These are phyloP conservation scores for Andrena praecox DNA, from an alignment of 2,888 invertebrate species.

Conservation along the genomic window DNA sequence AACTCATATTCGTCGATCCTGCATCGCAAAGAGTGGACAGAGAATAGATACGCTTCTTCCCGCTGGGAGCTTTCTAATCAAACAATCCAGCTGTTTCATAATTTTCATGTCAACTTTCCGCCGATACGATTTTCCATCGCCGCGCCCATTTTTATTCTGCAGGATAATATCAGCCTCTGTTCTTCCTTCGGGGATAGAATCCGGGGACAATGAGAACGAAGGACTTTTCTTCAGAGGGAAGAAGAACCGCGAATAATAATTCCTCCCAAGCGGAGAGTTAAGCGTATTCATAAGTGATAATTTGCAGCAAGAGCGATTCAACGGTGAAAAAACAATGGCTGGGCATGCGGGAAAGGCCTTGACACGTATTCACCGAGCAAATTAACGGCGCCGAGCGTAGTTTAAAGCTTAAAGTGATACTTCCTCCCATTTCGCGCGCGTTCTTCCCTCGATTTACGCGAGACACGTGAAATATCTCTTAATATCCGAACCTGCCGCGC, in stretches of 20 bases:
- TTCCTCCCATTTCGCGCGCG: constrained; percentile 54
- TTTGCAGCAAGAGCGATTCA: constrained; percentile 22
- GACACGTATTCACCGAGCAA: constrained; percentile 60
- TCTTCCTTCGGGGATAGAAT: not conserved
- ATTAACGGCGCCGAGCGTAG: constrained; percentile 58
- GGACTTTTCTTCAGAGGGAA: not conserved
- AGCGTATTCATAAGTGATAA: constrained; percentile 55
- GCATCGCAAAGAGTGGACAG: constrained; percentile 11
- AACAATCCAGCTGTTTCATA: not conserved
- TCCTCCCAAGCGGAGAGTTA: constrained; percentile 18
- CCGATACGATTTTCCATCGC: not conserved
- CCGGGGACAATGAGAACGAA: not conserved
- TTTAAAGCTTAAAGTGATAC: constrained; percentile 60
- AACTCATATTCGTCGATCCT: constrained; percentile 31
- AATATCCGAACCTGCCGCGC: constrained; percentile 27
- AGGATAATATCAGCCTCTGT: not conserved
- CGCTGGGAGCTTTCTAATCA: not conserved
- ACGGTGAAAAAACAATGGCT: constrained; percentile 57
- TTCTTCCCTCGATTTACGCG: constrained; percentile 4
- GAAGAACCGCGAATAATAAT: not conserved
- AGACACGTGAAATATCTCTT: constrained; percentile 43
- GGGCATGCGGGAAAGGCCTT: constrained; percentile 58
- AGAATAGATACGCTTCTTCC: not conserved
- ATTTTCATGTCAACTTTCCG: not conserved
- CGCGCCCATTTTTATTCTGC: not conserved